Base-by-base conservation (phyloP, 2,888 invertebrate species). In the Dynastes tityus region DNA sequence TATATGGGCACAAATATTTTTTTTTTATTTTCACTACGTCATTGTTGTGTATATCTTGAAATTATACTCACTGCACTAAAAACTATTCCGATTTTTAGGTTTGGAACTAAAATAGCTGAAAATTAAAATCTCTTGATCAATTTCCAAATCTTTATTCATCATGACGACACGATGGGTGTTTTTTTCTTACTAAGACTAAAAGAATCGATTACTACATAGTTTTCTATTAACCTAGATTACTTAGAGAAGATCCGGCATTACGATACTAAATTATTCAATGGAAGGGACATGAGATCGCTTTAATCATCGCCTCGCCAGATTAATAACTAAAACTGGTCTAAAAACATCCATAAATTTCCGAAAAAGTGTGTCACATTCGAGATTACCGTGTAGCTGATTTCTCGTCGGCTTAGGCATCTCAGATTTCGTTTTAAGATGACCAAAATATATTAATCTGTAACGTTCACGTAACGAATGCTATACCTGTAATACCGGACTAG, bases 401-500 rank as follows among this genome's bases (percentile, higher is more conserved):
- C 13, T 4, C 5, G n/a, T 22, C 22, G 22, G 22, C 22, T 22
- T 5, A 3, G 53, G 53, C 13, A 53, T 22, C 5, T 29, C 61
- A 11, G n/a, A 61, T 29, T 27, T 61, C 5, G 27, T 61, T 8
- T 53, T 22, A 29, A 8, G n/a, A 11, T 29, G 61, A 61, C 27
- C 27, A 68, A 68, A 64, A 64, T 64, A 2, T 64, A 64, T 49
- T 11, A 49, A 49, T 22, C 49, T 22, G 67, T 49, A 49, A 68
- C 49, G 45, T 51, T 51, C 49, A 51, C n/a, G n/a, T 70, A 70
- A 53, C 37, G 55, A 53, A 32, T 32, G 13, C 16, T 88, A 88
- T 89, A 94, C 94, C 90, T 92, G 91, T 22, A 94, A 89, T 84
- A 93, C 92, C 77, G 91, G 90, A 89, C 94, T 94, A 83, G 92